These are phyloP conservation scores for Jaculus jaculus DNA, from an alignment of 2,113 vertebrate species.

Conservation along the genomic window DNA sequence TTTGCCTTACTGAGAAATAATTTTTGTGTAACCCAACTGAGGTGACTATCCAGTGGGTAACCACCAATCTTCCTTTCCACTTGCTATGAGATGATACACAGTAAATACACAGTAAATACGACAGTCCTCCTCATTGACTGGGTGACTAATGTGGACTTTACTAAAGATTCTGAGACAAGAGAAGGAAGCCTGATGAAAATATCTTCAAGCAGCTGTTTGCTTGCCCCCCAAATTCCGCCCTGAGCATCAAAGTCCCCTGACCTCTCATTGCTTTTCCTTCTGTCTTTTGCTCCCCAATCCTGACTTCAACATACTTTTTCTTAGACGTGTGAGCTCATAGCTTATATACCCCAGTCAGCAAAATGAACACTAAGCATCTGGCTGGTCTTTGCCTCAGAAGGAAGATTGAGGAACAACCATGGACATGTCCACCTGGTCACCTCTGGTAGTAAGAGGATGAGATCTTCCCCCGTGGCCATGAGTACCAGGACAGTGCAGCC, in stretches of 20 bases:
- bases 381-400: not conserved
- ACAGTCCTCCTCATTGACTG: not conserved
- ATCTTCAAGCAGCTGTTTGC: not conserved
- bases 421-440: not conserved
- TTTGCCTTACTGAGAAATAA: not conserved
- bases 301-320: not conserved
- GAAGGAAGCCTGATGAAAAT: not conserved
- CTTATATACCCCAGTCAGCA: not conserved
- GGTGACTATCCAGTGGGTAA: too few species aligned
- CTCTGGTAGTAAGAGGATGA: too few species aligned
- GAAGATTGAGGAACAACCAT: not conserved
- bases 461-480: not conserved
- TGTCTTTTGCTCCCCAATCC: not conserved
- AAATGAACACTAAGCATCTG: not conserved
- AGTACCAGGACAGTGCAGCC: not conserved
- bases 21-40: not conserved
- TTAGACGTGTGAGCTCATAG: not conserved
- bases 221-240: not conserved
- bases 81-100: not conserved
- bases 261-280: not conserved
- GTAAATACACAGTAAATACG: too few species aligned
- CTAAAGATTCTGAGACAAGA: not conserved
- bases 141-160: not conserved
- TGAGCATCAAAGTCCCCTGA: not conserved
- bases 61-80: not conserved